Conservation (phyloP, 2,797 vertebrate genomes). For the Sphenodon punctatus region DNA sequence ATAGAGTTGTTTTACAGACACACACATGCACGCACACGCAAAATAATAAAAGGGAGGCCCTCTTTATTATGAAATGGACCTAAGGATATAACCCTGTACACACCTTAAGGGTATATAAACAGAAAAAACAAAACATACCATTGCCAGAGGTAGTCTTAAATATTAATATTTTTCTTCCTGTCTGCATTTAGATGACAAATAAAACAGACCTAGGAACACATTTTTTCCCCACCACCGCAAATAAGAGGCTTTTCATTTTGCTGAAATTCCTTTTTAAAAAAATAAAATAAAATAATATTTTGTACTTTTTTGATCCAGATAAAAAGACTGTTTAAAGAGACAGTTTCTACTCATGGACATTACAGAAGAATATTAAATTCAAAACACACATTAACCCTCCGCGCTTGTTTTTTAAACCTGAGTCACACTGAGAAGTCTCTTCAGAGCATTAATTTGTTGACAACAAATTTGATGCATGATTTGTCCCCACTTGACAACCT, state of each 20-base stretch:
- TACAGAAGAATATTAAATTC: neutral
- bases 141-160: constrained; percentile 56
- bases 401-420: neutral
- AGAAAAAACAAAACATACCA: constrained; percentile 48
- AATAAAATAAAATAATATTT: neutral
- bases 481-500: constrained; percentile 40
- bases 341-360: neutral
- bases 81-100: constrained; percentile 42
- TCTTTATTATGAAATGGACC: constrained; percentile 21
- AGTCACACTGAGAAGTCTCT: constrained; percentile 9
- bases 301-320: too few species aligned
- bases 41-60: neutral
- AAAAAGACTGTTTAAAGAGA: neutral
- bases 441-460: constrained; percentile 17
- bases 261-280: constrained; percentile 31
- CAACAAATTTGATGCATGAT: constrained; percentile 42
- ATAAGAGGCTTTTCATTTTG: constrained; percentile 30
- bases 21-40: neutral
- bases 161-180: constrained; percentile 70
- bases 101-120: constrained; percentile 31
- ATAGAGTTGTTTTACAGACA: constrained; percentile 61
- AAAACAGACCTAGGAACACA: constrained; percentile 36
- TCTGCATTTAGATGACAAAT: constrained; percentile 62
- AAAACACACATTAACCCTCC: neutral
- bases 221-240: neutral